Evolutionary conservation across 2,113 vertebrate genomes (phyloP).

Genomic region (Callochromis pleurospilus): DNA sequence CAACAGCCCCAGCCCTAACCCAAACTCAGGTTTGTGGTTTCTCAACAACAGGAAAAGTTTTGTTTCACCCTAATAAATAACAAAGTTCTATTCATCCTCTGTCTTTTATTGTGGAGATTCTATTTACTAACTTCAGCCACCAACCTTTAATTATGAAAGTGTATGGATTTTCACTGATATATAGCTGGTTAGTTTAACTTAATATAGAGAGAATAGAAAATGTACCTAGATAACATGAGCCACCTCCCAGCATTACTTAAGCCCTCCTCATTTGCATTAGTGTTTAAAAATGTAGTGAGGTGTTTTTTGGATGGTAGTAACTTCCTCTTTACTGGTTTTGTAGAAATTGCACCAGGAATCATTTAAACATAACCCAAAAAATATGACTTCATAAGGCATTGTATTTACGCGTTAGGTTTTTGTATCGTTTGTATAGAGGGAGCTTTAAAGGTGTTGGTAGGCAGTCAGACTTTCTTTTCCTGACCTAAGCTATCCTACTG

Average conservation of each 20-base stretch:
- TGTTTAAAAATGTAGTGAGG: background rate
- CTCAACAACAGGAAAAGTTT: background rate
- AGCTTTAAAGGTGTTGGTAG: background rate
- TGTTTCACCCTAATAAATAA: background rate
- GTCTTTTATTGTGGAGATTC: background rate
- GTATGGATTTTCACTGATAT: background rate
- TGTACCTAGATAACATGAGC: background rate
- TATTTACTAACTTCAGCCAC: background rate
- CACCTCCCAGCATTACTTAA: background rate
- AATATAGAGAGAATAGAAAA: background rate
- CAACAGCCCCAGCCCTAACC: slow-evolving; percentile 69
- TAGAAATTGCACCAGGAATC: background rate
- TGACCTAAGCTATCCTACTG: background rate
- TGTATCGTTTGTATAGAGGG: background rate
- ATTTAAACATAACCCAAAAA: background rate
- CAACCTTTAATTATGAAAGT: background rate
- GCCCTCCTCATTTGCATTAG: background rate
- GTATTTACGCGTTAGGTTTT: background rate
- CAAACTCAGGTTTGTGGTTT: slow-evolving; percentile 77
- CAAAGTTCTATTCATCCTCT: background rate
- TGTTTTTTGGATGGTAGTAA: background rate
- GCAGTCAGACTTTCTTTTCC: background rate
- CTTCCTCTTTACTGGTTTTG: background rate
- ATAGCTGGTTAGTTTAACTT: background rate
- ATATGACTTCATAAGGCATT: background rate